These are phyloP conservation scores for Ophion slaviceki DNA, from an alignment of 2,888 invertebrate genomes.

Conservation along the genomic window DNA sequence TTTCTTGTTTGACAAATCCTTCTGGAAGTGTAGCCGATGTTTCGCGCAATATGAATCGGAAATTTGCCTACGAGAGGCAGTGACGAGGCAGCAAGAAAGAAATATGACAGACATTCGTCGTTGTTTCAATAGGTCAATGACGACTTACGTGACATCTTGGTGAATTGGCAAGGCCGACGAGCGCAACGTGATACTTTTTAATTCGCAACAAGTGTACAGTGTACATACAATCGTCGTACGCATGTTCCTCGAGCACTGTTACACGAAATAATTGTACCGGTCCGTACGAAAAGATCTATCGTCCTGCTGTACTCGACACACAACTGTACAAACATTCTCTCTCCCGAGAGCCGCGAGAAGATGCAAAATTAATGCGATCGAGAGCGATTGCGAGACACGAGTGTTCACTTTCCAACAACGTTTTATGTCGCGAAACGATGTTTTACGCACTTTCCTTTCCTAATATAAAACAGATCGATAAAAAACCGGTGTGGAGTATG, in stretches of 20 bases:
- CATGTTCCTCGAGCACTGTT: slow-evolving; percentile 4
- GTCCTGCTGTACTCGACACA: neutral
- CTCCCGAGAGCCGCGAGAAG: slow-evolving; percentile 18
- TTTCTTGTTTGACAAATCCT: too few species aligned
- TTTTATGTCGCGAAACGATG: neutral
- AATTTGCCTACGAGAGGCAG: slow-evolving; percentile 36
- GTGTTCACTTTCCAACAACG: neutral
- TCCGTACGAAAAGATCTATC: slow-evolving; percentile 26
- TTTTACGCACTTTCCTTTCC: too few species aligned
- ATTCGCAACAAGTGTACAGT: neutral
- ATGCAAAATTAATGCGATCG: slow-evolving; percentile 24
- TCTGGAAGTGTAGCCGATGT: neutral
- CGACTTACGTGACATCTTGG: slow-evolving; percentile 50
- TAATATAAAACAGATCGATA: too few species aligned
- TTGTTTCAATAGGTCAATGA: slow-evolving; percentile 52
- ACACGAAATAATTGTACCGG: slow-evolving; percentile 24
- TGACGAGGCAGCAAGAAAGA: neutral
- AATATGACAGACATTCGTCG: slow-evolving; percentile 29
- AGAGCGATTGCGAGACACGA: slow-evolving; percentile 2
- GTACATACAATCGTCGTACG: neutral
- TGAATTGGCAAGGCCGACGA: slow-evolving; percentile 44
- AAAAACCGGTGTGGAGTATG: too few species aligned
- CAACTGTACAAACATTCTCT: slow-evolving; percentile 41
- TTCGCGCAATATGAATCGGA: slow-evolving; percentile 17
- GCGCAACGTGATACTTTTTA: slow-evolving; percentile 18